Conservation (phyloP, 2,797 vertebrate genomes). For the Florisuga fusca region DNA sequence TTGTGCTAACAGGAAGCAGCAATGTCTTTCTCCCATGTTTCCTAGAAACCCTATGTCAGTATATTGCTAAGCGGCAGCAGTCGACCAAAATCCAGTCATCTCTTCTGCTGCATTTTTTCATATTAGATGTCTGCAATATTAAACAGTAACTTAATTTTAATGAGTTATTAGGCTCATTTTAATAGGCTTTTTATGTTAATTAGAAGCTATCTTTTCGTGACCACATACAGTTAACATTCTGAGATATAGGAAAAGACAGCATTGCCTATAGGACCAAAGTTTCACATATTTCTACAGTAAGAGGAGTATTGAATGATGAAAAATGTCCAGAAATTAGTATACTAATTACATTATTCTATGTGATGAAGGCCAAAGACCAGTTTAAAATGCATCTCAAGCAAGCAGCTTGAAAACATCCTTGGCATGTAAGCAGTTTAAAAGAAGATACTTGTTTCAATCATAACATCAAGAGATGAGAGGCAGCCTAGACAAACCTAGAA, state of each 20-base stretch:
- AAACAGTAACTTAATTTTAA: neutral
- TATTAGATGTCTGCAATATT: neutral
- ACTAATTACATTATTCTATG: neutral
- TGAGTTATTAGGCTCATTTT: no score
- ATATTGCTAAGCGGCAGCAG: neutral
- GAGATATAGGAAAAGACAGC: neutral
- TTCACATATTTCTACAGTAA: neutral
- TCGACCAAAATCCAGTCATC: neutral
- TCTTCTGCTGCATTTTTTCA: neutral
- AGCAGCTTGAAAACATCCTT: neutral
- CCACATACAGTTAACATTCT: neutral
- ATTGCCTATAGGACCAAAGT: accelerated
- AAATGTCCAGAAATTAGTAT: neutral
- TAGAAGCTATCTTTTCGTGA: neutral
- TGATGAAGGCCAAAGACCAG: neutral
- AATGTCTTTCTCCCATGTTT: neutral
- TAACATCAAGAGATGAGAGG: neutral
- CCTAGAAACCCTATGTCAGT: neutral
- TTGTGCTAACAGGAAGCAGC: neutral
- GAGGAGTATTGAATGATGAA: neutral
- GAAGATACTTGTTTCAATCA: neutral
- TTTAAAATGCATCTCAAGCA: neutral
- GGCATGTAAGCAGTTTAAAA: neutral
- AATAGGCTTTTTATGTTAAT: neutral
- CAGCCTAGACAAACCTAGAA: neutral